phyloP scores from a whole-genome alignment of 2,888 invertebrate genomes.

The Perizoma flavofasciatum region DNA sequence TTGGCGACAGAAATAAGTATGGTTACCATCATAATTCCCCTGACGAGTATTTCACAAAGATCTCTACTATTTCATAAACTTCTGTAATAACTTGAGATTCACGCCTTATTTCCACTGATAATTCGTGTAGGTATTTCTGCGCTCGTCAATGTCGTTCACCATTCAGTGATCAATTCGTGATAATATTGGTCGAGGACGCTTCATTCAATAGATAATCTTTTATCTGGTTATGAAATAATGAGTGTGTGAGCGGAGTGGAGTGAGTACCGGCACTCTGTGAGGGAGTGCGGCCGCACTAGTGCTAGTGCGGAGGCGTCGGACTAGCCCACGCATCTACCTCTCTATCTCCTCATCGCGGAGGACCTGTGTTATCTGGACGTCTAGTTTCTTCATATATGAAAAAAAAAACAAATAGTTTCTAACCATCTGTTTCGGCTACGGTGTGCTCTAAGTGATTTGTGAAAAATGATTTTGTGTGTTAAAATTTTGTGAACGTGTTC shows the following conservation, averaged over 20 bases:
- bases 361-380: neutral
- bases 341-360: neutral
- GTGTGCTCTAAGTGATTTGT: slow-evolving; percentile 21
- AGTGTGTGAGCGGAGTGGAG: slow-evolving; percentile 50
- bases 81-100: neutral
- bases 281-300: slow-evolving; percentile 51
- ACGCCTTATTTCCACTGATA: neutral
- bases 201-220: slow-evolving; percentile 79
- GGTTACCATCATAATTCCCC: too few relatives aligned
- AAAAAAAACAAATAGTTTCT: too few relatives aligned
- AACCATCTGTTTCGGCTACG: too few relatives aligned
- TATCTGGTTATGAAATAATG: slow-evolving; percentile 80
- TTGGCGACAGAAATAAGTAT: too few relatives aligned
- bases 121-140: slow-evolving; percentile 31
- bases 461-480: slow-evolving; percentile 27
- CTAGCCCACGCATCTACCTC: slow-evolving; percentile 14
- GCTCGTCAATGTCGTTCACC: slow-evolving; percentile 38
- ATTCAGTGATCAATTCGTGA: slow-evolving; percentile 57
- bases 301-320: slow-evolving; percentile 39
- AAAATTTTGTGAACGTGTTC: slow-evolving; percentile 22
- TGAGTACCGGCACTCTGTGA: slow-evolving; percentile 52
- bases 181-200: slow-evolving; percentile 72
- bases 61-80: neutral
- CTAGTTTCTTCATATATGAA: neutral
- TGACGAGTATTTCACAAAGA: too few relatives aligned